Conservation (phyloP, 1,140 invertebrate genomes). For the Thaumetopoea pityocampa region DNA sequence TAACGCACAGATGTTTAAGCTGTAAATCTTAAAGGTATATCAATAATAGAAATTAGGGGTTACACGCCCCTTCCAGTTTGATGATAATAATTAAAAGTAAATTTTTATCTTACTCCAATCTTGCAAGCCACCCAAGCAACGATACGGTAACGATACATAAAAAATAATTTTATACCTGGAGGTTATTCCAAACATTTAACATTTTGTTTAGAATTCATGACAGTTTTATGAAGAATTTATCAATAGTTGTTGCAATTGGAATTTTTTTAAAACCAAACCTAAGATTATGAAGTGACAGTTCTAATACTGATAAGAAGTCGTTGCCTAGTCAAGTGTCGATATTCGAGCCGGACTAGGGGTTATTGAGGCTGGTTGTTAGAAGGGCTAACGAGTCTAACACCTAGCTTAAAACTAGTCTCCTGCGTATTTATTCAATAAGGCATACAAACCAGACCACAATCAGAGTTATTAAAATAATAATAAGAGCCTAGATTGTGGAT, state of each 20-base stretch:
- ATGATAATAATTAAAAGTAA: slow-evolving; percentile 64
- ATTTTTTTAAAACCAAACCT: too few relatives aligned
- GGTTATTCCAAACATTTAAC: slow-evolving; percentile 8
- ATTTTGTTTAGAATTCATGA: slow-evolving; percentile 8
- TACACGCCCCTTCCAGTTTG: slow-evolving; percentile 41
- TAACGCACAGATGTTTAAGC: slow-evolving; percentile 49
- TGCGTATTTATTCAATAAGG: too few relatives aligned
- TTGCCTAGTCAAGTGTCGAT: too few relatives aligned
- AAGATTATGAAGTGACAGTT: too few relatives aligned
- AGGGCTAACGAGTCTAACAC: too few relatives aligned
- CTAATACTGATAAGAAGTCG: too few relatives aligned
- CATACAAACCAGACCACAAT: too few relatives aligned
- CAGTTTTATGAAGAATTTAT: slow-evolving; percentile 9
- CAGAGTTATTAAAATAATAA: too few relatives aligned
- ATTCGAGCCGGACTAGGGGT: too few relatives aligned
- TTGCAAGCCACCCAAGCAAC: slow-evolving; percentile 57
- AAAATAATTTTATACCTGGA: slow-evolving; percentile 9
- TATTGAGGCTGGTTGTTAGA: too few relatives aligned
- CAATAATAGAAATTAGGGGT: slow-evolving; percentile 67
- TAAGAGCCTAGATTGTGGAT: too few relatives aligned
- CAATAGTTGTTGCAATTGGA: slow-evolving; percentile 3
- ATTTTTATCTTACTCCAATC: slow-evolving; percentile 45
- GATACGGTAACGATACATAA: slow-evolving; percentile 16
- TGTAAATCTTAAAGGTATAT: slow-evolving; percentile 27
- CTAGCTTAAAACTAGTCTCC: too few relatives aligned